Conservation (phyloP, 2,888 invertebrate species). For the Cetonia aurata region DNA sequence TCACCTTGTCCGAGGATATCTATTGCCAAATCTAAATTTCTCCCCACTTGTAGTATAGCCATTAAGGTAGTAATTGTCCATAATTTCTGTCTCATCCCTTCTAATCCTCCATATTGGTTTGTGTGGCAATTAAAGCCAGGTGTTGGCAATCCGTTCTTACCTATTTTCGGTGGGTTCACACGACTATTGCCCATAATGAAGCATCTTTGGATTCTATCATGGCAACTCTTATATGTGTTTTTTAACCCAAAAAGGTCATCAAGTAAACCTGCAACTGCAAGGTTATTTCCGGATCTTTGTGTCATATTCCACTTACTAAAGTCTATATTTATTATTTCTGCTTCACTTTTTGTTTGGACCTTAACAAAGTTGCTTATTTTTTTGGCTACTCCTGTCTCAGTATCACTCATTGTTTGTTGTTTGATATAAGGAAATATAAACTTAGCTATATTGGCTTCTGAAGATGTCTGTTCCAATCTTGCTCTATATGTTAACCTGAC, state of each 20-base stretch:
- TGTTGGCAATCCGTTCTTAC: not conserved
- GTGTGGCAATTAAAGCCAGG: conserved; percentile 20
- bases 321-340: conserved; percentile 8
- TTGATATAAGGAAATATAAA: not conserved
- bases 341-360: not conserved
- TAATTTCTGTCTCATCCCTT: conserved; percentile 11
- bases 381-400: not conserved
- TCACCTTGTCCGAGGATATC: not conserved
- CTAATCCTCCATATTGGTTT: conserved; percentile 8
- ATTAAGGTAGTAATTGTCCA: not conserved
- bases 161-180: conserved; percentile 4
- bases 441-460: conserved; percentile 1
- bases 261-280: not conserved
- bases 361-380: conserved; percentile 2
- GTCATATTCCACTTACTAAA: conserved; percentile 11
- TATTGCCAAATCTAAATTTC: not conserved
- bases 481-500: conserved; percentile 2
- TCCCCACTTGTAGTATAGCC: not conserved
- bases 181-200: conserved; percentile 10
- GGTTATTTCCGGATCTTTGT: not conserved
- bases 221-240: conserved; percentile 1
- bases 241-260: conserved; percentile 20
- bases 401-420: conserved; percentile 10
- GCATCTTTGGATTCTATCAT: not conserved
- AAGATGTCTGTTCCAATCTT: not conserved